Evolutionary conservation across 1,140 invertebrate species (phyloP), one percentile per base, ranked within the genome.

Genomic region (Eriosoma lanigerum): DNA sequence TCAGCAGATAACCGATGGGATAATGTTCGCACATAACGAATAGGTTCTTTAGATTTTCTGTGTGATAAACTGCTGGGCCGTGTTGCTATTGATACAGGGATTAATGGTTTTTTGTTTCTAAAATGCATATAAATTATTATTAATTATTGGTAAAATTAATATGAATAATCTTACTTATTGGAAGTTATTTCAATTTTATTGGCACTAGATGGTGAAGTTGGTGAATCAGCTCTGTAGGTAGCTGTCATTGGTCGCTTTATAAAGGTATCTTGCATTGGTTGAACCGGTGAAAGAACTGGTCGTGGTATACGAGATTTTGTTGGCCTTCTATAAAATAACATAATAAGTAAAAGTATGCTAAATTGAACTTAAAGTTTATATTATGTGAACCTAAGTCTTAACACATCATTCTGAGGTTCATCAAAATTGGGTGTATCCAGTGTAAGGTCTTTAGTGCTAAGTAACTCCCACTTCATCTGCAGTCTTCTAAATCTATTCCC

Each of bases 381-480:
- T 26, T 21, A 48, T n/a, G 52, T 24, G 32, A 48, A 78, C 75
- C 38, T 78, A 21, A 38, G 2, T 26, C 17, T 60, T 32, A 26
- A 10, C 8, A 6, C 15, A 6, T 48, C 56, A 1, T 38, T 26
- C 6, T 24, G 32, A 26, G 75, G 75, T 21, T 32, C 44, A 52
- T 75, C 73, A 78, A 75, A 81, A 48, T 60, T 52, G 1, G 81
- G 81, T 12, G 81, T 78, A 19, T 73, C 32, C 1, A 78, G 38
- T 6, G 75, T 80, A 38, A 64, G 29, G 6, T 90, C 87, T 82
- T 88, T 86, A 48, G 87, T 86, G 83, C 87, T 90, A 81, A 94
- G 88, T 85, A 92, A 88, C 85, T 96, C 94, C 94, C 94, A 96
- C 84, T 94, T 94, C 85, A 93, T 90, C 84, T 95, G 94, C 46